These are phyloP conservation scores for Sphaerophoria taeniata DNA, from an alignment of 2,888 invertebrate species.

Conservation along the genomic window DNA sequence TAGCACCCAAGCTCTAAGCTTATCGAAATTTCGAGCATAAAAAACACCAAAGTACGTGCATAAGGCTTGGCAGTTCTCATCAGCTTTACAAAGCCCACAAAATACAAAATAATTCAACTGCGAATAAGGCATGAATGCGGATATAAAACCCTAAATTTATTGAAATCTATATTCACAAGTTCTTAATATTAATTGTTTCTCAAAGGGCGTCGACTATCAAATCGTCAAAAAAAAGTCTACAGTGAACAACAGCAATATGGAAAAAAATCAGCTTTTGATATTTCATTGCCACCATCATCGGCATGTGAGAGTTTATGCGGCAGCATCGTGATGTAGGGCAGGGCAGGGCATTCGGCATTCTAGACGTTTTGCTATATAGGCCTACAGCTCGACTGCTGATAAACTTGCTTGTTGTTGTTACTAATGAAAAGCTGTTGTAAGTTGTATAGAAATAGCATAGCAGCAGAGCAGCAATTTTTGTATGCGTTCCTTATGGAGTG, in stretches of 20 bases:
- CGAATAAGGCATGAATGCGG: conserved; percentile 41
- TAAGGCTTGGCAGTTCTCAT: conserved; percentile 38
- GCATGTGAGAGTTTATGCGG: conserved; percentile 24
- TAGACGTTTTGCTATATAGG: not conserved
- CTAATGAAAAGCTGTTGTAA: conserved; percentile 48
- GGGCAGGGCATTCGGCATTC: conserved; percentile 2
- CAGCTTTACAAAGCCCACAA: conserved; percentile 34
- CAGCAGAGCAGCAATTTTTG: conserved; percentile 5
- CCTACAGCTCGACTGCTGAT: not conserved
- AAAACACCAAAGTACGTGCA: conserved; percentile 26
- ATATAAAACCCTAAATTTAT: conserved; percentile 42
- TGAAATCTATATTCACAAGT: conserved; percentile 53
- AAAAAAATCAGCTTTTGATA: conserved; percentile 35
- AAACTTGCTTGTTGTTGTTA: conserved; percentile 1
- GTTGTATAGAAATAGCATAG: not conserved
- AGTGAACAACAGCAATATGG: conserved; percentile 5
- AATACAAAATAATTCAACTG: conserved; percentile 31
- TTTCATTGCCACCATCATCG: conserved; percentile 56
- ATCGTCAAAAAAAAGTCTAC: not conserved
- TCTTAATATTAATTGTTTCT: conserved; percentile 42
- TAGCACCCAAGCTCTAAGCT: conserved; percentile 1
- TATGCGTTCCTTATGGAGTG: conserved; percentile 35
- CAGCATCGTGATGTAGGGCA: conserved; percentile 57
- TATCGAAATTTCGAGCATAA: conserved; percentile 31
- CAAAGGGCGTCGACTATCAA: conserved; percentile 43